Base-by-base conservation (phyloP, 2,888 invertebrate genomes). In the Lepidocyrtoides sp. region DNA sequence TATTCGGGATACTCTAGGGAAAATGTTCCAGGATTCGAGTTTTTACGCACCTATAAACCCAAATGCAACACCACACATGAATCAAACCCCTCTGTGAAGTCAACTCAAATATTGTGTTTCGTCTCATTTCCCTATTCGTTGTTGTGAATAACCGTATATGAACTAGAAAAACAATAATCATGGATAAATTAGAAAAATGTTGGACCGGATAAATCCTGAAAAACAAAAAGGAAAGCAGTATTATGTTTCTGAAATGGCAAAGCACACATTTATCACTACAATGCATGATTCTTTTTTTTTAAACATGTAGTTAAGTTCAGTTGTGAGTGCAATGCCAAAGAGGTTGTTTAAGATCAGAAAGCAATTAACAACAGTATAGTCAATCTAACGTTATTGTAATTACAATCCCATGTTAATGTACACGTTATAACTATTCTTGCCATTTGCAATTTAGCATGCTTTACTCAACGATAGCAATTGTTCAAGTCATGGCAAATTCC, bases 1-100 rank as follows among this genome's bases (percentile, higher is more conserved):
- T 77, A 77, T 77, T 86, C 17, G 86, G 86, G 77, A 77, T 86
- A 41, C 26, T 88, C 77, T 95, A 97, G 97, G 97, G 95, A 97
- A 97, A 95, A 97, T 97, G 96, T 98, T 97, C 95, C 97, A 97
- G 0, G 97, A 97, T 89, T 98, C 98, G 89, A 97, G 97, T 93
- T 98, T 98, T 96, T 98, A 98, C 95, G 97, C 97, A 92, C 97
- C 97, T 32, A 96, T 97, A 66, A 99, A 99, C 95, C 99, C 99
- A 2, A 99, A 99, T 0, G 98, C 36, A 36, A 4, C 36, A 36
- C 7, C 36, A 36, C 36, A 36, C 54, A 44, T 85, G 72, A 75
- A 81, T 57, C 81, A 81, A 81, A 79, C 23, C 23, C 17, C 29
- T 12, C 81, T 41, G 60, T 60, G 57, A 81, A 20, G 41, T 32